Conservation (phyloP, 1,140 invertebrate species). For the Musca domestica region DNA sequence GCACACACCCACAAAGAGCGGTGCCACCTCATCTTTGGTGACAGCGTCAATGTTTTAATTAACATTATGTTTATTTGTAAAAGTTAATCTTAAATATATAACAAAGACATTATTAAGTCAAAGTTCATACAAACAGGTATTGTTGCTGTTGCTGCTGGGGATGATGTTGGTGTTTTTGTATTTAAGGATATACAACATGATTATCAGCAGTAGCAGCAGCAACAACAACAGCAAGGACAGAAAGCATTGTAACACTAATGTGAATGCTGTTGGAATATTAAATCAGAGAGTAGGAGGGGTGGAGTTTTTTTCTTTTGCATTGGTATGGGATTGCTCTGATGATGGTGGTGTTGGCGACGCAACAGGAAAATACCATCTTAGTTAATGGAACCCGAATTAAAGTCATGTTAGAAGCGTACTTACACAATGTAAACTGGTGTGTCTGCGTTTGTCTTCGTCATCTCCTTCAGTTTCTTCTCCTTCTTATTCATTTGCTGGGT, state of each 20-base stretch:
- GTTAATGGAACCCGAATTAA: constrained; percentile 1
- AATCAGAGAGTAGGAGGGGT: not conserved
- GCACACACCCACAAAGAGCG: too few species aligned
- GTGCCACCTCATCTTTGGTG: too few species aligned
- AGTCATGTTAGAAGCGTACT: constrained; percentile 1
- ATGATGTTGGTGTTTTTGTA: too few species aligned
- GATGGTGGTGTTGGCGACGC: not conserved
- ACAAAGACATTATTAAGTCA: constrained; percentile 20
- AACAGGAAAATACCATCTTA: constrained; percentile 9
- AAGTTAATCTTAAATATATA: constrained; percentile 14
- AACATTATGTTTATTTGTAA: constrained; percentile 14
- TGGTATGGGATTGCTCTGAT: not conserved
- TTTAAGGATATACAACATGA: too few species aligned
- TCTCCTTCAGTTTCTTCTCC: not conserved
- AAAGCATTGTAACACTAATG: too few species aligned
- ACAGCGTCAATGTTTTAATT: constrained; percentile 12
- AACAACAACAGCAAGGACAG: too few species aligned
- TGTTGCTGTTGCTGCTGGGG: too few species aligned
- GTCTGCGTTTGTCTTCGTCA: not conserved
- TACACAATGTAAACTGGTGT: constrained; percentile 1
- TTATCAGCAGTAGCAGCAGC: too few species aligned
- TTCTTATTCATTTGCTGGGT: too few species aligned
- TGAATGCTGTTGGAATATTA: too few species aligned
- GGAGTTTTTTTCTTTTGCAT: not conserved
- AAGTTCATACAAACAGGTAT: not conserved